Percentiles rank a stretch among this genome's conserved stretches.
Evolutionary conservation across 2,888 invertebrate species (phyloP).

Genomic region (Papilio gigon): DNA sequence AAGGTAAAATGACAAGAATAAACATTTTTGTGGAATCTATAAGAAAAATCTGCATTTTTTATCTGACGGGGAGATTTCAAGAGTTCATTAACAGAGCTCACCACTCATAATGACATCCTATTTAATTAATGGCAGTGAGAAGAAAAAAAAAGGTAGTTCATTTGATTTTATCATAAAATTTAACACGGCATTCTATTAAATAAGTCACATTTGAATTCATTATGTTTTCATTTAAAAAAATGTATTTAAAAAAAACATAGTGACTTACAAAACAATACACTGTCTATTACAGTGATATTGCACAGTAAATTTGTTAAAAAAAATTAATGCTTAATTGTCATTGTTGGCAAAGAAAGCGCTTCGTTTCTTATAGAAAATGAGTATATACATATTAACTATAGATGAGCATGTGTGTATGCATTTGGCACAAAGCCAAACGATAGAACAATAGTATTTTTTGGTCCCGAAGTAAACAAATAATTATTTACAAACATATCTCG

Average conservation of each 20-base stretch:
- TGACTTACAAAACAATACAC: no score
- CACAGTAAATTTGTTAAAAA: no score
- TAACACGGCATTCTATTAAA: background rate
- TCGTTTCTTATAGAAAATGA: background rate
- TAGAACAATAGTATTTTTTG: background rate
- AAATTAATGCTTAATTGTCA: background rate
- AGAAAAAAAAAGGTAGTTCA: no score
- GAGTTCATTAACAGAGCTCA: background rate
- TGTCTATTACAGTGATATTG: no score
- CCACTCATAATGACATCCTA: background rate
- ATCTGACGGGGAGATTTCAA: background rate
- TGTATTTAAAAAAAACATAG: background rate
- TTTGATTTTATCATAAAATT: no score
- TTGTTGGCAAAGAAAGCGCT: background rate
- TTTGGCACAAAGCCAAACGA: background rate
- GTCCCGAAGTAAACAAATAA: constrained; percentile 3
- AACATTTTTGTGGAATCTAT: no score
- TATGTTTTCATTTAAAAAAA: no score
- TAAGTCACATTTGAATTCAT: background rate
- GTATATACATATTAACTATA: background rate
- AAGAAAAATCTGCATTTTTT: background rate
- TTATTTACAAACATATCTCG: background rate
- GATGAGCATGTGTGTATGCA: background rate
- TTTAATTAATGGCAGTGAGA: no score
- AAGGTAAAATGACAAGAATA: no score